Percentiles rank a stretch among this genome's conserved stretches.
phyloP scores from a whole-genome alignment of 2,797 vertebrate genomes.

The Champsocephalus esox region DNA sequence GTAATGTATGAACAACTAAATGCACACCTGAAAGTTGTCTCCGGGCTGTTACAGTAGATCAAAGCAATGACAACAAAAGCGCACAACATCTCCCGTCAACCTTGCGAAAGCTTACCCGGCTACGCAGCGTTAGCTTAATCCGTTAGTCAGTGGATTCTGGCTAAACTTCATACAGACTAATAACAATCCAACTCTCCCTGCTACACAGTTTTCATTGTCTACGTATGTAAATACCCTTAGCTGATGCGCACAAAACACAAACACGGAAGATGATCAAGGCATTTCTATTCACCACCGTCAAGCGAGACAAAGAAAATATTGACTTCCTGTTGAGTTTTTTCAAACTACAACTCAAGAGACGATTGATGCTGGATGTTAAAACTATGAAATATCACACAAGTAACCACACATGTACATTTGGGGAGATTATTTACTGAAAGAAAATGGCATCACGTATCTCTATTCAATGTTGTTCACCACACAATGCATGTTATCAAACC shows the following conservation, averaged over 20 bases:
- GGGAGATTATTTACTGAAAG: accelerated
- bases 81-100: conserved; percentile 52
- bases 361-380: accelerated
- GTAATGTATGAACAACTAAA: not conserved
- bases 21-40: conserved; percentile 2
- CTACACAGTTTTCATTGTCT: conserved; percentile 5
- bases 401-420: accelerated
- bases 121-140: not conserved
- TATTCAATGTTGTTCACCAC: not conserved
- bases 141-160: not conserved
- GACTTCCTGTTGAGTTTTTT: conserved; percentile 51
- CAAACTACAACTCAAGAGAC: conserved; percentile 19
- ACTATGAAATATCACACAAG: accelerated
- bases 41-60: conserved; percentile 7
- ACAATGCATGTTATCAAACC: accelerated
- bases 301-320: accelerated
- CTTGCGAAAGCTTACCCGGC: conserved; percentile 24
- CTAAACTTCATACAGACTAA: not conserved
- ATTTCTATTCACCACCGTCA: conserved; percentile 42
- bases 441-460: too few relatives aligned
- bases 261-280: conserved; percentile 68
- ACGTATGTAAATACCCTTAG: conserved; percentile 59
- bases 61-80: conserved; percentile 44
- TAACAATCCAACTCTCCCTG: too few relatives aligned
- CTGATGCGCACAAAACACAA: conserved; percentile 67